Conservation (phyloP, 2,797 vertebrate species). For the Tapera naevia region DNA sequence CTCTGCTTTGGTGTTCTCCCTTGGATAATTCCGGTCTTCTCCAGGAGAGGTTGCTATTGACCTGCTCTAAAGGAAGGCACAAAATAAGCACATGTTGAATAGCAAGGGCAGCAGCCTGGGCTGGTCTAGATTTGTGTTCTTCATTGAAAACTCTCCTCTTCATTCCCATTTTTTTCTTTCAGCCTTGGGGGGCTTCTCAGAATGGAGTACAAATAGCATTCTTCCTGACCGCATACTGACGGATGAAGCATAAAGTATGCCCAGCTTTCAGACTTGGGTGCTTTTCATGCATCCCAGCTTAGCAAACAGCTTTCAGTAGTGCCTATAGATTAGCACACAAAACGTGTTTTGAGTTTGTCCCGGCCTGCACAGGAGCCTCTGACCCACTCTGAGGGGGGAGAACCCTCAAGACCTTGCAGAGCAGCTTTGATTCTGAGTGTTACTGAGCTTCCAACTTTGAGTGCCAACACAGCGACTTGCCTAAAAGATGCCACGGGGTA, state of each 20-base stretch:
- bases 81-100: not conserved
- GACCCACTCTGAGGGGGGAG: not conserved
- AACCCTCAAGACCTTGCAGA: not conserved
- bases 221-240: not conserved
- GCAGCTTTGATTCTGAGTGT: not conserved
- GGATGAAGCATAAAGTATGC: not conserved
- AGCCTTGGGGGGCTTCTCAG: not conserved
- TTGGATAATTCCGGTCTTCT: not conserved
- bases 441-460: not conserved
- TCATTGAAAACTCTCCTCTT: not conserved
- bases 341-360: not conserved
- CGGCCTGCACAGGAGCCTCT: not conserved
- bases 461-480: not conserved
- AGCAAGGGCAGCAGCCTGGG: not conserved
- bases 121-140: not conserved
- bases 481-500: not conserved
- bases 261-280: not conserved
- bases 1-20: not conserved
- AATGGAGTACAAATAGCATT: not conserved
- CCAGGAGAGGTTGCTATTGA: not conserved
- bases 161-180: not conserved
- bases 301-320: too few relatives aligned
- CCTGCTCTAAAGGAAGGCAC: not conserved
- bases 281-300: not conserved
- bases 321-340: not conserved